Evolutionary conservation across 2,797 vertebrate genomes (phyloP).

Genomic region (Hippocampus kuda): DNA sequence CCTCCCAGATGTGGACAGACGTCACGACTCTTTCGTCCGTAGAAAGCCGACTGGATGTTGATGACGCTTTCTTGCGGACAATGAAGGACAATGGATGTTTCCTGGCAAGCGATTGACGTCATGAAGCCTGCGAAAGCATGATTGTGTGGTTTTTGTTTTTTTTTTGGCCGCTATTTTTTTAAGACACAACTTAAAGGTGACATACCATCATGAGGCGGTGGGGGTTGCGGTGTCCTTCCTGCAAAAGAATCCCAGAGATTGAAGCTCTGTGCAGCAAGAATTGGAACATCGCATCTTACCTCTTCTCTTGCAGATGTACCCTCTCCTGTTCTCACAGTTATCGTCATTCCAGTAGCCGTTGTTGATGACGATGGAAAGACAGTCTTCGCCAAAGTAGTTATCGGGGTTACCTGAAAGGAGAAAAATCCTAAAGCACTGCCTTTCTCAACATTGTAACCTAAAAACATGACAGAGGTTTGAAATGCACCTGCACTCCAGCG

Average conservation of each 20-base stretch:
- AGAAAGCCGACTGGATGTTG: conserved; percentile 72
- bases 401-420: conserved; percentile 63
- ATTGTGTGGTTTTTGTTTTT: neutral
- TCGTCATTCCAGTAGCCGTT: conserved; percentile 71
- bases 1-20: conserved; percentile 58
- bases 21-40: conserved; percentile 47
- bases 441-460: neutral
- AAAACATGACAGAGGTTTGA: conserved; percentile 24
- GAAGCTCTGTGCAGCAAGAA: neutral
- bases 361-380: conserved; percentile 64
- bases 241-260: conserved; percentile 17
- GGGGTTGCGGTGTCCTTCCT: conserved; percentile 63
- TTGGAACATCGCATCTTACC: conserved; percentile 41
- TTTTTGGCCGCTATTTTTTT: no score
- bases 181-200: neutral
- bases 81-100: conserved; percentile 52
- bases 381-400: conserved; percentile 64
- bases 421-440: neutral
- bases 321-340: conserved; percentile 61
- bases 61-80: conserved; percentile 65
- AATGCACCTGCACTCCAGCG: conserved; percentile 61
- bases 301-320: conserved; percentile 68
- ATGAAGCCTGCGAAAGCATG: conserved; percentile 50
- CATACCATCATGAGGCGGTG: conserved; percentile 70
- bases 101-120: conserved; percentile 62